Conservation (phyloP, 2,888 invertebrate species). For the Fabriciana adippe region DNA sequence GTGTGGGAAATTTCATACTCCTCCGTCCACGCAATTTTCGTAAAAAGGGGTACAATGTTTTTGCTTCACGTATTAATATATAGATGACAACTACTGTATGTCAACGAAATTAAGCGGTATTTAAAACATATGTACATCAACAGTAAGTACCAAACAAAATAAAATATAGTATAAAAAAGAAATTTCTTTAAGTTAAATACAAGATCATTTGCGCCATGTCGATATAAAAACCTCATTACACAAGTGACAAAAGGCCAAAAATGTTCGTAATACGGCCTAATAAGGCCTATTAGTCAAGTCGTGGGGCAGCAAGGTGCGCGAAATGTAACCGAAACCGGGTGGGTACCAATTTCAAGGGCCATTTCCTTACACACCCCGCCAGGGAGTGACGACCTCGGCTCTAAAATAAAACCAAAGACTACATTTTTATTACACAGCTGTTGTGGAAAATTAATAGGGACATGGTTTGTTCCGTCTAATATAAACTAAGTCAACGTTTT, state of each 20-base stretch:
- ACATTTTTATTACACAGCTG: slow-evolving; percentile 53
- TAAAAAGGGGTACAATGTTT: too few species aligned
- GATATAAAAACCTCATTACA: slow-evolving; percentile 50
- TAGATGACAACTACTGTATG: too few species aligned
- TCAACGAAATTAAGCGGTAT: too few species aligned
- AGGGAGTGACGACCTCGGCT: slow-evolving; percentile 47
- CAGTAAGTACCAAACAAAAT: too few species aligned
- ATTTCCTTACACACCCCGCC: slow-evolving; percentile 70
- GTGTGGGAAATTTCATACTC: too few species aligned
- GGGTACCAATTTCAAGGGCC: slow-evolving; percentile 77
- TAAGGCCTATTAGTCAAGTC: slow-evolving; percentile 71
- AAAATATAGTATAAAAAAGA: slow-evolving; percentile 17
- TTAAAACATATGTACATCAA: too few species aligned
- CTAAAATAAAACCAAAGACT: slow-evolving; percentile 59
- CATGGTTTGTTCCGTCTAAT: slow-evolving; percentile 37
- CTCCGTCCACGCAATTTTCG: too few species aligned
- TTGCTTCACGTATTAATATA: too few species aligned
- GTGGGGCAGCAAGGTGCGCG: slow-evolving; percentile 70
- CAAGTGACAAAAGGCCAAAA: slow-evolving; percentile 65
- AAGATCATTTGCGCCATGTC: slow-evolving; percentile 27
- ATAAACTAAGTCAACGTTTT: slow-evolving; percentile 17
- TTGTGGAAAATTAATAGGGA: slow-evolving; percentile 50
- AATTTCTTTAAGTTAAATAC: slow-evolving; percentile 31
- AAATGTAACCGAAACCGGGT: slow-evolving; percentile 62
- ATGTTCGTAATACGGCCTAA: slow-evolving; percentile 53